Base-by-base conservation (phyloP, 2,113 vertebrate genomes). In the Prunella himalayana region DNA sequence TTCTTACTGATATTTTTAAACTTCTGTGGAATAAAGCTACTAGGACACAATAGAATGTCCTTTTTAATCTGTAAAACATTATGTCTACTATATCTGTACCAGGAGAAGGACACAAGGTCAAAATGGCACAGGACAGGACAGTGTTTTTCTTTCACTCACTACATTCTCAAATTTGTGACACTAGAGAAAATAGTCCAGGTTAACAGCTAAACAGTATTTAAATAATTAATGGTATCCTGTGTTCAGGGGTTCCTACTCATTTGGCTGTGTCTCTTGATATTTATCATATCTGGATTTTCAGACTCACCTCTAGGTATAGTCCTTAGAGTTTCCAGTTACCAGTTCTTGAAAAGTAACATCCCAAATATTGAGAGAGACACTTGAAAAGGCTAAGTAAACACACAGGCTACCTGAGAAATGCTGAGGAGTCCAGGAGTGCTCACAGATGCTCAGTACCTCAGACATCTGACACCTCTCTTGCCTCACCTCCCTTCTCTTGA, bases 351-450 rank as follows among this genome's bases (percentile, higher is more conserved):
- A 71, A 15, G 9, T 31, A 49, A 5, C 13, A 16, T 60, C 31
- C 13, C 31, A n/a, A 12, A 19, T 49, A 15, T 5, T 31, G 66
- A 51, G 12, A 22, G 28, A 66, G 39, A 53, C 7, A n/a, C 13
- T 6, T 41, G 41, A 21, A 57, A 85, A 72, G 11, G 2, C 4
- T 60, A 2, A 82, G 11, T 25, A 63, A 85, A n/a, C 10, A 4
- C 11, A n/a, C 0, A 3, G 16, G 2, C 21, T 64, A 5, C 10
- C 12, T 35, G 7, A 59, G 45, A 45, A 83, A 9, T 12, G 9
- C 11, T 44, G 23, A 66, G 42, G 6, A 51, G 3, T 0, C 7
- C 66, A 39, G 23, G 5, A 69, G 21, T 72, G 56, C 7, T 24
- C 35, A 56, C 9, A 79, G 13, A 22, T n/a, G 11, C 9, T 44